phyloP scores from a whole-genome alignment of 2,797 vertebrate genomes.

The Sardinella longiceps region DNA sequence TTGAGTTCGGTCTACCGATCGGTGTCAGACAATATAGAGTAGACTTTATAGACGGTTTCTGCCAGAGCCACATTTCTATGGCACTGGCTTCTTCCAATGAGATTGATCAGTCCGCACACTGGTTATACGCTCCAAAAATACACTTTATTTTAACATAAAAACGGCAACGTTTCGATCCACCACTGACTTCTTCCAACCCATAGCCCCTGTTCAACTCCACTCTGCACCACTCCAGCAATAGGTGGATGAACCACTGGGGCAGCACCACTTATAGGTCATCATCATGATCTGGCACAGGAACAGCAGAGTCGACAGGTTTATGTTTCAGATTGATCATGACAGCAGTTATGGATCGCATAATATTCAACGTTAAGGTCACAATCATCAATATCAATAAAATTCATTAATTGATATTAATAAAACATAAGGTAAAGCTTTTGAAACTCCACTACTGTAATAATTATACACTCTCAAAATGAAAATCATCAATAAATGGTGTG shows the following conservation, averaged over 20 bases:
- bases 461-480: neutral
- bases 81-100: too few relatives aligned
- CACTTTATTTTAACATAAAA: too few relatives aligned
- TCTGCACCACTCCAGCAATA: neutral
- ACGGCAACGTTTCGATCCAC: too few relatives aligned
- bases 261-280: neutral
- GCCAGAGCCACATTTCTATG: too few relatives aligned
- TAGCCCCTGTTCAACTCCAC: neutral
- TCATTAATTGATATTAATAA: neutral
- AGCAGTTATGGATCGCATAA: neutral
- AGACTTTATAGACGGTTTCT: too few relatives aligned
- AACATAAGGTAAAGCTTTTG: neutral
- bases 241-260: neutral
- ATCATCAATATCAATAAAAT: neutral
- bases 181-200: too few relatives aligned
- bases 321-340: neutral
- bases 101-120: too few relatives aligned
- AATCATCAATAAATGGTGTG: neutral
- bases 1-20: too few relatives aligned
- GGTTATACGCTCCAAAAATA: too few relatives aligned
- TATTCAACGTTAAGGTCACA: neutral
- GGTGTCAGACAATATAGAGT: too few relatives aligned
- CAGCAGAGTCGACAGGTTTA: neutral
- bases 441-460: too few relatives aligned
- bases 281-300: neutral